These are phyloP conservation scores for Nycticorax nycticorax DNA, from an alignment of 2,113 vertebrate species.

Conservation along the genomic window DNA sequence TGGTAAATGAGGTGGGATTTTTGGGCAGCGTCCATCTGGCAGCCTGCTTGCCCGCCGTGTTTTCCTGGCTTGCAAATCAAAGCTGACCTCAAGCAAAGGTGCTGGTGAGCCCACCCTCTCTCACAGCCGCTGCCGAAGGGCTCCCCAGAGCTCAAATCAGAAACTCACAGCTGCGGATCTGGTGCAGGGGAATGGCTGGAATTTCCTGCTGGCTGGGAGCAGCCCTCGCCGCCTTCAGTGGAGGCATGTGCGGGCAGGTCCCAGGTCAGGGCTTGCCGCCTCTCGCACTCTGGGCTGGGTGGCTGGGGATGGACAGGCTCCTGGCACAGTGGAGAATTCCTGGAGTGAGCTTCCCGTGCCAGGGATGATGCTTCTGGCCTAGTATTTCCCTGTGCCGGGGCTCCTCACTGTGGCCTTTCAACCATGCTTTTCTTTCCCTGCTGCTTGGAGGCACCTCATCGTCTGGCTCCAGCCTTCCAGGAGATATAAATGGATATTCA, in stretches of 20 bases:
- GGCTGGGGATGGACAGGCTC: neutral
- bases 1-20: constrained; percentile 4
- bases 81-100: neutral
- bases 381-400: accelerated
- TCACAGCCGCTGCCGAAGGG: neutral
- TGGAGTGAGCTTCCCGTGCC: accelerated
- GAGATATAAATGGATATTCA: accelerated
- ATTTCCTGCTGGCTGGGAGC: constrained; percentile 21
- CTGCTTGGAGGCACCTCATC: neutral
- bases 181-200: neutral
- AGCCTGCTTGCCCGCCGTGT: neutral
- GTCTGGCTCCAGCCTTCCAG: neutral
- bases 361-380: accelerated
- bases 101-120: neutral
- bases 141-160: neutral
- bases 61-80: neutral
- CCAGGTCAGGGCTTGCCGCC: neutral
- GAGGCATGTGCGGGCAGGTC: neutral
- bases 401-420: accelerated
- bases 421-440: neutral
- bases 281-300: neutral
- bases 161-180: neutral
- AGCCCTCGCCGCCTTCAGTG: neutral
- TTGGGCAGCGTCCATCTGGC: constrained; percentile 23
- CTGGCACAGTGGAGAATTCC: neutral